Percentiles rank a stretch among this genome's conserved stretches.
phyloP scores from a whole-genome alignment of 2,888 invertebrate genomes.

The Lypha dubia region DNA sequence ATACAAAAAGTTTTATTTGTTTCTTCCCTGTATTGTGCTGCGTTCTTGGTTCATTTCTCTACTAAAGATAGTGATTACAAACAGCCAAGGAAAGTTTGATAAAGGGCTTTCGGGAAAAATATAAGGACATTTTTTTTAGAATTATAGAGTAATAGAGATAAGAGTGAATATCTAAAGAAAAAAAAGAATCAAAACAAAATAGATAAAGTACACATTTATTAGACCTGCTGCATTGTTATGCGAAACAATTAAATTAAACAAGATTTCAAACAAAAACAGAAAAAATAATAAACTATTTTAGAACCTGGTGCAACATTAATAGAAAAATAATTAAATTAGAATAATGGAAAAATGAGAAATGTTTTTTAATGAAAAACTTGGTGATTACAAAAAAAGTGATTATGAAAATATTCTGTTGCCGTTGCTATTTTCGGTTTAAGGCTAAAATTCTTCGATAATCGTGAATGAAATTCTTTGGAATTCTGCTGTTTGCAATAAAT shows the following conservation, averaged over 20 bases:
- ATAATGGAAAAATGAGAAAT: slow-evolving; percentile 15
- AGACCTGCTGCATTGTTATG: slow-evolving; percentile 30
- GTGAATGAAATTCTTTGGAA: background rate
- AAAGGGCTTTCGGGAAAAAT: background rate
- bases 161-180: slow-evolving; percentile 3
- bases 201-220: background rate
- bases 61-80: background rate
- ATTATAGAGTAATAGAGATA: background rate
- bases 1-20: slow-evolving; percentile 32
- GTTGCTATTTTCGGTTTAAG: background rate
- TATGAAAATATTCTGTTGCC: slow-evolving; percentile 26
- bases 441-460: background rate
- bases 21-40: slow-evolving; percentile 34
- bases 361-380: slow-evolving; percentile 5
- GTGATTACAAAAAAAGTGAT: background rate
- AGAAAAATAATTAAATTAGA: background rate
- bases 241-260: slow-evolving; percentile 43
- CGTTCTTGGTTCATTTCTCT: background rate
- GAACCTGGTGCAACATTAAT: background rate
- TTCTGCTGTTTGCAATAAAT: background rate
- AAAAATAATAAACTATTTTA: background rate
- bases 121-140: slow-evolving; percentile 5
- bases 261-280: slow-evolving; percentile 36
- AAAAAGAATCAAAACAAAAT: slow-evolving; percentile 1
- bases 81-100: slow-evolving; percentile 9